Evolutionary conservation across 1,140 invertebrate genomes (phyloP).

Genomic region (Vollenhovia emeryi): DNA sequence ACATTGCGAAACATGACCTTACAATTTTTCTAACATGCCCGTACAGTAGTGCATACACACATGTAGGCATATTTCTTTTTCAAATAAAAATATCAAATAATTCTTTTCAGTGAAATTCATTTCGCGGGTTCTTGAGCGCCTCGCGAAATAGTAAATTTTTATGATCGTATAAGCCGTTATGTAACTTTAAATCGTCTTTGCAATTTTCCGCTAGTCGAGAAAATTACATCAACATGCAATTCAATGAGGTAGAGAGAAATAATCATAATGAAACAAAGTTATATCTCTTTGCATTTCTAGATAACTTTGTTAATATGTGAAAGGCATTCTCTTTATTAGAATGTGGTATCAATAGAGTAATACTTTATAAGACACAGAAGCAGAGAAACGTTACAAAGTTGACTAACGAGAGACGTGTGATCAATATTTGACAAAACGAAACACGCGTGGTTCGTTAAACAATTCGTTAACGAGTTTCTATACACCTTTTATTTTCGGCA

Average conservation of each 20-base stretch:
- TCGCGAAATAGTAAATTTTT: slow-evolving; percentile 50
- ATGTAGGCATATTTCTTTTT: not conserved
- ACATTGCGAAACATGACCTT: not conserved
- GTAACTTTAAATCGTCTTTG: slow-evolving; percentile 16
- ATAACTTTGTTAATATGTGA: not conserved
- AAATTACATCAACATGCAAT: not conserved
- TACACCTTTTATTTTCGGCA: not conserved
- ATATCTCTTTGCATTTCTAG: not conserved
- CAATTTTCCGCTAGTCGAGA: not conserved
- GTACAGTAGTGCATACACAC: no score
- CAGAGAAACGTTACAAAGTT: not conserved
- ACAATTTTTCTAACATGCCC: not conserved
- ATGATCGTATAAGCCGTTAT: not conserved
- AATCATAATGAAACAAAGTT: not conserved
- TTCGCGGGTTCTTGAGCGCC: slow-evolving; percentile 9
- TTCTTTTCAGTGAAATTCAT: slow-evolving; percentile 61
- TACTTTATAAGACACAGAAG: not conserved
- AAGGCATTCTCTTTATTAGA: not conserved
- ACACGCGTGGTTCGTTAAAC: slow-evolving; percentile 1
- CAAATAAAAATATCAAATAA: slow-evolving; percentile 62
- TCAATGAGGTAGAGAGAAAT: not conserved
- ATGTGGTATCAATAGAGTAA: not conserved
- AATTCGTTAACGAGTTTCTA: slow-evolving; percentile 30
- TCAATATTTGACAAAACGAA: slow-evolving; percentile 26
- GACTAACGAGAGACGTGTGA: slow-evolving; percentile 2